phyloP scores from a whole-genome alignment of 2,888 invertebrate genomes.

The Acanthosoma haemorrhoidale region DNA sequence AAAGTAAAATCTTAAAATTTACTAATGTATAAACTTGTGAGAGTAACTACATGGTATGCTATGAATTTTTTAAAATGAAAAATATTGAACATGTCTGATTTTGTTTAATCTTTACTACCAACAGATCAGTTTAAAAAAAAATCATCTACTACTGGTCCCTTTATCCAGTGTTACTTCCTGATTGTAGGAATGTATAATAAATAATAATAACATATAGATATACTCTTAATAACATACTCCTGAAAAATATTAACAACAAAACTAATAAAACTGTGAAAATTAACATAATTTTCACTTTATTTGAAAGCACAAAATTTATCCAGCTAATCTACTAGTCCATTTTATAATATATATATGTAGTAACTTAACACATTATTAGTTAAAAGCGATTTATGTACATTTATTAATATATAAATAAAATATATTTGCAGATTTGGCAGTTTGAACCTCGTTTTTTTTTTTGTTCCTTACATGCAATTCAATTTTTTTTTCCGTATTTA shows the following conservation, averaged over 20 bases:
- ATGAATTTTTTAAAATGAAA: too few species aligned
- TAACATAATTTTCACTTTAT: background rate
- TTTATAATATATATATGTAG: background rate
- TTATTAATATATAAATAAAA: slow-evolving; percentile 3
- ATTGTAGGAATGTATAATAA: background rate
- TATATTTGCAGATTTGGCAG: slow-evolving; percentile 7
- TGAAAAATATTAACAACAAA: slow-evolving; percentile 5
- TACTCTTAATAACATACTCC: background rate
- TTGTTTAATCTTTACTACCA: too few species aligned
- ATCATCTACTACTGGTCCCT: background rate
- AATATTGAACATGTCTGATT: too few species aligned
- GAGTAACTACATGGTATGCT: too few species aligned
- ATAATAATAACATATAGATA: background rate
- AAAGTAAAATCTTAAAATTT: too few species aligned
- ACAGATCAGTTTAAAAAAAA: background rate
- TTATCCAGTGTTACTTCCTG: background rate
- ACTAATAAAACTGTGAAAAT: background rate
- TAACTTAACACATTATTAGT: background rate
- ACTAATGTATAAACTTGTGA: too few species aligned
- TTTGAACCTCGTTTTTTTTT: background rate
- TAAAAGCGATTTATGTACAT: background rate
- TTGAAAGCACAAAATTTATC: slow-evolving; percentile 3
- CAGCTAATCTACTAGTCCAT: background rate
- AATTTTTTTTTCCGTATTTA: background rate
- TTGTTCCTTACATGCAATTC: background rate